Evolutionary conservation across 2,888 invertebrate species (phyloP).

Genomic region (Dolomedes plantarius): DNA sequence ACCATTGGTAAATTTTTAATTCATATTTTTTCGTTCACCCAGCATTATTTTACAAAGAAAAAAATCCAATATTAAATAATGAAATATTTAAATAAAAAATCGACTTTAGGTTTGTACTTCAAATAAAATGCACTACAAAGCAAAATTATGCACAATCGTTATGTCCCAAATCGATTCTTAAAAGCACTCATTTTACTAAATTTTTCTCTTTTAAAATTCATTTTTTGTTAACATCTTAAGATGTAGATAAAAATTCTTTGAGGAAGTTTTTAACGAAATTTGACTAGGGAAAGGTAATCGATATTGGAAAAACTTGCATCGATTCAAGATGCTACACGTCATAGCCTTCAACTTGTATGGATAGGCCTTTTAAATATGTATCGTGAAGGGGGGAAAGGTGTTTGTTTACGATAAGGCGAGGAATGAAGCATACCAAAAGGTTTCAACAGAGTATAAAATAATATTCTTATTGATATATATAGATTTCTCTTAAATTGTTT

Average conservation of each 20-base stretch:
- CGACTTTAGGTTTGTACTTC: too few relatives aligned
- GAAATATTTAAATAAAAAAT: too few relatives aligned
- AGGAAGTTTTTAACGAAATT: conserved; percentile 1
- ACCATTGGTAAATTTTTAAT: too few relatives aligned
- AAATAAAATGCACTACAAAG: background rate
- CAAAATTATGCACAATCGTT: background rate
- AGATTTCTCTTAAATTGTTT: background rate
- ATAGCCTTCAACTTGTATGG: background rate
- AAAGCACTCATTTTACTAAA: background rate
- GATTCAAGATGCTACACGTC: background rate
- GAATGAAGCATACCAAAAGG: conserved; percentile 5
- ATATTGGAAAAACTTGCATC: conserved; percentile 3
- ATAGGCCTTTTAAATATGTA: conserved; percentile 13
- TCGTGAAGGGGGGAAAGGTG: background rate
- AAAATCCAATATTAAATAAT: too few relatives aligned
- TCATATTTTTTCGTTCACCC: too few relatives aligned
- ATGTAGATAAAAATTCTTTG: background rate
- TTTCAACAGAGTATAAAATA: conserved; percentile 3
- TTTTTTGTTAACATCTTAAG: background rate
- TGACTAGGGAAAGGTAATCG: background rate
- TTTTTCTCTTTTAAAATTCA: background rate
- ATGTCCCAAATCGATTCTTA: background rate
- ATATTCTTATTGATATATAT: conserved; percentile 7
- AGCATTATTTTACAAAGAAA: too few relatives aligned
- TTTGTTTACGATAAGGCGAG: conserved; percentile 5